Base-by-base conservation (phyloP, 2,113 vertebrate genomes). In the Leucopsar rothschildi region DNA sequence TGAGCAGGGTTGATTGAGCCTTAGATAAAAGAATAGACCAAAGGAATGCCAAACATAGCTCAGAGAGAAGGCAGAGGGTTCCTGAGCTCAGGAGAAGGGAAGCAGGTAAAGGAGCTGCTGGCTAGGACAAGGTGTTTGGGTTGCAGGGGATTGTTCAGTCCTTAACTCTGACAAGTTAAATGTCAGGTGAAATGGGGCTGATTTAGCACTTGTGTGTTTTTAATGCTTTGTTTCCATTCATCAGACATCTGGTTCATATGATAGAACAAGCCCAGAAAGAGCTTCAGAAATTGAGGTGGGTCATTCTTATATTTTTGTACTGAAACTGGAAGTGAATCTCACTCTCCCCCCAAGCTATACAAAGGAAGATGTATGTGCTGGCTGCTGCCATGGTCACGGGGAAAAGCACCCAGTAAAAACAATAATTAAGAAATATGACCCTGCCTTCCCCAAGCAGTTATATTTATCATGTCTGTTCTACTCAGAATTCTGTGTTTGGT, bases 221-320 rank as follows among this genome's bases (percentile, higher is more conserved):
- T 96, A 39, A 93, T 19, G 31, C 28, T 92, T 56, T 86, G 15
- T 15, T 93, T 96, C 55, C 27, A 3, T 96, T 97, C 92, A 5
- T 88, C 91, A 99, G 99, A 87, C 99, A 99, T 92, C 94, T 99
- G 88, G 99, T 99, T 84, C 98, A 99, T 92, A 99, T 99, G 99
- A 99, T 99, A 96, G 99, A 99, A 95, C 98, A 98, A 70, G 99
- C 99, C 78, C 99, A 99, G 95, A 99, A 99, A 79, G 99, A 99
- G 88, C 98, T 99, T 63, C 99, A 99, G 93, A 99, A 98, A 69
- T 98, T 99, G 97, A 98, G 99, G 99, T 99, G 85, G 98, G 91
- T 57, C 12, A 40, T 79, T 80, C 17, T 35, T 59, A 0, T 47
- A 16, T 37, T 79, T 79, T 49, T 31, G 1, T 59, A 29, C 37